Evolutionary conservation across 1,140 invertebrate genomes (phyloP).

Genomic region (Orchesella cincta): DNA sequence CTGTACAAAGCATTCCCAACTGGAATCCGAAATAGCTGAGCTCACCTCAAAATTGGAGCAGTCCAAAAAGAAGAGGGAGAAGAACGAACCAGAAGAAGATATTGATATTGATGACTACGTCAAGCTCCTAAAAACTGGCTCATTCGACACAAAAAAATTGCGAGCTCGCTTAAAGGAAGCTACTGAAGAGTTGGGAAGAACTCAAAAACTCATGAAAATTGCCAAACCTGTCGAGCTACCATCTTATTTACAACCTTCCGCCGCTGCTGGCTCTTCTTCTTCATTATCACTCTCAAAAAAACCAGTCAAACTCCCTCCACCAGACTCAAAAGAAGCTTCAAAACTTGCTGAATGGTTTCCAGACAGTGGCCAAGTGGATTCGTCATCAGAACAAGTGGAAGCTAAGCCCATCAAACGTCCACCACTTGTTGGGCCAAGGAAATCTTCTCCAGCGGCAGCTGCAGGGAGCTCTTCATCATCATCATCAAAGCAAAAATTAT

Average conservation of each 20-base stretch:
- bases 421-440: not conserved
- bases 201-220: slow-evolving; percentile 73
- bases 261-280: not conserved
- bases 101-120: slow-evolving; percentile 74
- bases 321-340: slow-evolving; percentile 31
- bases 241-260: not conserved
- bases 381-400: not conserved
- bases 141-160: slow-evolving; percentile 60
- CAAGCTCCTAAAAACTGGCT: slow-evolving; percentile 62
- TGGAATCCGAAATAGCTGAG: slow-evolving; percentile 38
- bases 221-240: slow-evolving; percentile 73
- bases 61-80: slow-evolving; percentile 51
- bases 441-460: not conserved
- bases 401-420: not conserved
- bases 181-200: slow-evolving; percentile 67
- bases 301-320: slow-evolving; percentile 54
- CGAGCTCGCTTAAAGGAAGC: slow-evolving; percentile 69
- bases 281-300: not conserved
- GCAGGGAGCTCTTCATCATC: too few relatives aligned
- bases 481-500: not conserved
- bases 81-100: slow-evolving; percentile 59
- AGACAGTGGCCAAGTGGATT: slow-evolving; percentile 18
- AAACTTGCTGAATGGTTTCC: slow-evolving; percentile 35
- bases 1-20: slow-evolving; percentile 43
- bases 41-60: not conserved